A percentile compares a stretch with the other conserved stretches of the same genome.
These are phyloP conservation scores for Threskiornis aethiopicus DNA, from an alignment of 2,797 vertebrate genomes.

Conservation along the genomic window DNA sequence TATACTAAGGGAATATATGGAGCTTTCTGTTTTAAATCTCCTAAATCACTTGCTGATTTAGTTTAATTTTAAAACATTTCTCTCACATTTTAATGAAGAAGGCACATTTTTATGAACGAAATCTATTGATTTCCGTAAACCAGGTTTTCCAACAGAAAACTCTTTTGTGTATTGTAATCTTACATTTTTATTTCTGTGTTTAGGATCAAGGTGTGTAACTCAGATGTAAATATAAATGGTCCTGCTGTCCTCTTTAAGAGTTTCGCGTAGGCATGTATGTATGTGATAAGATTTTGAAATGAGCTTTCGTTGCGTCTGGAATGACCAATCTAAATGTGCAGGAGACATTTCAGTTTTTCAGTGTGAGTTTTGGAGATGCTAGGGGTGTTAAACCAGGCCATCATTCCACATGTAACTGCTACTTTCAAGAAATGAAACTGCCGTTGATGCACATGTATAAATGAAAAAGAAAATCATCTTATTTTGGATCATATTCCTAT, in stretches of 20 bases:
- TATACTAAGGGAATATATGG: background rate
- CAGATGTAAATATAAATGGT: background rate
- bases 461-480: background rate
- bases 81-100: background rate
- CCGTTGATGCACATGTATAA: background rate
- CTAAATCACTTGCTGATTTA: background rate
- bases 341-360: background rate
- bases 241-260: background rate
- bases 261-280: background rate
- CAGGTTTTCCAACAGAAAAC: background rate
- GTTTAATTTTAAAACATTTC: background rate
- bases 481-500: background rate
- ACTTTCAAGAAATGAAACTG: background rate
- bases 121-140: background rate
- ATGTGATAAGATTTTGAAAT: background rate
- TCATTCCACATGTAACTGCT: background rate
- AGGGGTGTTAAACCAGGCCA: background rate
- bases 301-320: background rate
- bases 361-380: background rate
- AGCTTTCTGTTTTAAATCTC: background rate
- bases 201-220: background rate
- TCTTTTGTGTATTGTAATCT: background rate
- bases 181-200: background rate
- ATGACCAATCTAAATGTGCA: background rate
- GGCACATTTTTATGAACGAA: background rate